Evolutionary conservation across 1,140 invertebrate species (phyloP).

Genomic region (Paracyclopina nana): DNA sequence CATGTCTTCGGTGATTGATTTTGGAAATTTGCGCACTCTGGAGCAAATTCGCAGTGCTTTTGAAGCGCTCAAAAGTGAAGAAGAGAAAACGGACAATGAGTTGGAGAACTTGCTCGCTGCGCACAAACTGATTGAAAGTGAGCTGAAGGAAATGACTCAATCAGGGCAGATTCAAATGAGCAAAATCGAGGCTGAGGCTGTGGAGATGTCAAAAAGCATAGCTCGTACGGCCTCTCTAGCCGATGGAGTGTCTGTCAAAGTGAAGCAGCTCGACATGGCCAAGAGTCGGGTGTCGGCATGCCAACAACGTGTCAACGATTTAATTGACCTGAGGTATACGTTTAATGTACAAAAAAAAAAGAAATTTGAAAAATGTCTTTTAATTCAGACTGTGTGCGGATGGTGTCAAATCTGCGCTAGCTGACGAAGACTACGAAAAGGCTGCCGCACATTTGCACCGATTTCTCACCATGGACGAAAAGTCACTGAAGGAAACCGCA

Average conservation of each 20-base stretch:
- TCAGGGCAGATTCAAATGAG: constrained; percentile 42
- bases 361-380: too few species aligned
- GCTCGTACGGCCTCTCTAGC: constrained; percentile 68
- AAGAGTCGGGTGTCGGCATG: constrained; percentile 85
- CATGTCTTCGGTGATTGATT: too few species aligned
- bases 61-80: too few species aligned
- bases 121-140: constrained; percentile 40
- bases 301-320: constrained; percentile 81
- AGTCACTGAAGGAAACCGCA: constrained; percentile 22
- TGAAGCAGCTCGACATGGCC: constrained; percentile 74
- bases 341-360: constrained; percentile 70
- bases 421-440: constrained; percentile 50
- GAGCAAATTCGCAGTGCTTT: too few species aligned
- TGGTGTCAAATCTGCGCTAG: constrained; percentile 24
- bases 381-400: constrained; percentile 33
- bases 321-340: constrained; percentile 87
- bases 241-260: constrained; percentile 87
- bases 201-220: constrained; percentile 58
- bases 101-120: constrained; percentile 37
- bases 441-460: constrained; percentile 85
- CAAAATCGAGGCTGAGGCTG: constrained; percentile 37
- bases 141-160: constrained; percentile 43
- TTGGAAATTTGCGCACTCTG: too few species aligned
- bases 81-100: constrained; percentile 37
- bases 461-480: constrained; percentile 85